These are phyloP conservation scores for Allolobophora icterica DNA, from an alignment of 2,888 invertebrate species.

Conservation along the genomic window DNA sequence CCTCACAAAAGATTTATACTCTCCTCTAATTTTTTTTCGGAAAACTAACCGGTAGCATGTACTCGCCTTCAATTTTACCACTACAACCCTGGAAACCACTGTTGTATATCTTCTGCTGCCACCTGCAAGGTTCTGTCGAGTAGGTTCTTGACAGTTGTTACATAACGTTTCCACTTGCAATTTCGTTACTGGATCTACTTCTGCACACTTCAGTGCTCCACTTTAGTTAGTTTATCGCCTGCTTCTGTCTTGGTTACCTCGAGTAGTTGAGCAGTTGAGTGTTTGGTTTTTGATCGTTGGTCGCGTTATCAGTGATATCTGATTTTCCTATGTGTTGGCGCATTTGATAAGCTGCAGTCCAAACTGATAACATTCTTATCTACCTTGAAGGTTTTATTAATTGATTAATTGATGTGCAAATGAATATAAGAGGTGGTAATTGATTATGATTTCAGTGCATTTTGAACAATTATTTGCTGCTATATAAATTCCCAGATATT, in stretches of 20 bases:
- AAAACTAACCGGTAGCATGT: too few species aligned
- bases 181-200: neutral
- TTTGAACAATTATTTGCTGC: too few species aligned
- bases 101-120: neutral
- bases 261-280: neutral
- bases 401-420: too few species aligned
- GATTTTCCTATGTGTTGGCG: neutral
- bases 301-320: neutral
- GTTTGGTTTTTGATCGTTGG: neutral
- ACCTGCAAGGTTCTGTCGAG: neutral
- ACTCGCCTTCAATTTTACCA: too few species aligned
- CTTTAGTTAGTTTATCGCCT: neutral
- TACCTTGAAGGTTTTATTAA: too few species aligned
- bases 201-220: neutral
- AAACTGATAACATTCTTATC: too few species aligned
- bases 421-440: too few species aligned
- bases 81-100: too few species aligned
- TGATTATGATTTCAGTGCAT: too few species aligned
- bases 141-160: neutral
- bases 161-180: neutral
- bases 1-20: too few species aligned
- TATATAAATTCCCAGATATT: too few species aligned
- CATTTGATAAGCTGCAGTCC: neutral
- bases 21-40: too few species aligned
- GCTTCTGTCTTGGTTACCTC: neutral